phyloP scores from a whole-genome alignment of 2,797 vertebrate genomes.

The Microctenopoma stevenorrisi region DNA sequence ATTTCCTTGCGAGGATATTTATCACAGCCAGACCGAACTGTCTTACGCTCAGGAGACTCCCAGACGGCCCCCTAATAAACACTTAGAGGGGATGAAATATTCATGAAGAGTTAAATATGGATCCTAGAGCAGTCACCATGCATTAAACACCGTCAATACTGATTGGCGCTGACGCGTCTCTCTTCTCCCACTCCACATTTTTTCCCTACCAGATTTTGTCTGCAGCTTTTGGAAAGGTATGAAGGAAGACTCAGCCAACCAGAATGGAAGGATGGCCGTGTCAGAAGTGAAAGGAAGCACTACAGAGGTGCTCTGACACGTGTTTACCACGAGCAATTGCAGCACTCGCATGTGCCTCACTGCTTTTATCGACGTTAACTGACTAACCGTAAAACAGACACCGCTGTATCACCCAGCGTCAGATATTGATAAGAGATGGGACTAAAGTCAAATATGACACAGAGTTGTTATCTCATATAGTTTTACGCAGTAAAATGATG shows the following conservation, averaged over 20 bases:
- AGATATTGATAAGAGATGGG: constrained; percentile 17
- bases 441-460: constrained; percentile 15
- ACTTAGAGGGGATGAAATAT: constrained; percentile 80
- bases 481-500: not conserved
- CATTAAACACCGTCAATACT: constrained; percentile 76
- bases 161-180: constrained; percentile 70
- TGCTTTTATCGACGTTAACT: constrained; percentile 62
- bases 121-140: constrained; percentile 70
- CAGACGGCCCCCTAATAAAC: constrained; percentile 78
- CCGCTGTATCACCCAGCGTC: constrained; percentile 32
- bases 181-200: constrained; percentile 35
- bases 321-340: constrained; percentile 55
- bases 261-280: constrained; percentile 38
- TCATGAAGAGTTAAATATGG: constrained; percentile 82
- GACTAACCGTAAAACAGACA: constrained; percentile 65
- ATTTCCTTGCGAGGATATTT: constrained; percentile 68
- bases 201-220: constrained; percentile 16
- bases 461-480: not conserved
- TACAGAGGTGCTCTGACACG: constrained; percentile 29
- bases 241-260: constrained; percentile 48
- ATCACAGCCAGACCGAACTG: constrained; percentile 67
- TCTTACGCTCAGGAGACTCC: constrained; percentile 73
- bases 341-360: constrained; percentile 56
- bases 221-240: constrained; percentile 37
- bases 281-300: constrained; percentile 21